phyloP scores from a whole-genome alignment of 2,888 invertebrate species.

The Incurvaria masculella region DNA sequence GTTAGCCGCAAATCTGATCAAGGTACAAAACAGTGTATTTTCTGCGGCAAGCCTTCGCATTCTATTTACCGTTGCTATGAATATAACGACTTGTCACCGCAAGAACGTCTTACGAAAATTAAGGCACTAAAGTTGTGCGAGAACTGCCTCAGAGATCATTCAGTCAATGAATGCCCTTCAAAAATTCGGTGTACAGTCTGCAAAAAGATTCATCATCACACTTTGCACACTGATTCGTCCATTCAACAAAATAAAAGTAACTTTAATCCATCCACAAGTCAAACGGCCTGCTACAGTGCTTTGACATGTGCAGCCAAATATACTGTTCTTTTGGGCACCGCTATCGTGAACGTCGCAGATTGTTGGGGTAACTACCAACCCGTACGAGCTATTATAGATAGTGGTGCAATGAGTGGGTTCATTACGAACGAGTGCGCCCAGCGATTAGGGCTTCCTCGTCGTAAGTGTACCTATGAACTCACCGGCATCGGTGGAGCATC shows the following conservation, averaged over 20 bases:
- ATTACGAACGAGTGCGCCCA: constrained; percentile 5
- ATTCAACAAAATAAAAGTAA: background rate
- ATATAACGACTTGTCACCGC: background rate
- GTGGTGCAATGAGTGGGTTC: constrained; percentile 7
- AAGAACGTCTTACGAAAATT: background rate
- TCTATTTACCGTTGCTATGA: background rate
- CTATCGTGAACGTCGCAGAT: background rate
- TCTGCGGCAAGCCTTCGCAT: background rate
- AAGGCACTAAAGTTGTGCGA: background rate
- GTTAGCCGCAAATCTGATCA: background rate
- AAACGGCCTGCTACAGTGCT: background rate
- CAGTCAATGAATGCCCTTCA: background rate
- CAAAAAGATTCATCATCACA: constrained; percentile 6
- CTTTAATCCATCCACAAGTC: background rate
- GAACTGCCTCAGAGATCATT: constrained; percentile 4
- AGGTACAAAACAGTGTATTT: background rate
- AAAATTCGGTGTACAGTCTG: constrained; percentile 1
- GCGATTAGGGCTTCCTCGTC: constrained; percentile 4
- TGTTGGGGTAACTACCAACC: background rate
- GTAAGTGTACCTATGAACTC: constrained; percentile 2
- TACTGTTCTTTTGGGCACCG: constrained; percentile 4
- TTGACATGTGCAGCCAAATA: background rate
- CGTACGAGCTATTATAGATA: constrained; percentile 6
- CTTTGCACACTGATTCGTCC: background rate
- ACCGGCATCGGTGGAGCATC: constrained; percentile 1